Base-by-base conservation (phyloP, 2,113 vertebrate genomes). In the Barbus barbus region DNA sequence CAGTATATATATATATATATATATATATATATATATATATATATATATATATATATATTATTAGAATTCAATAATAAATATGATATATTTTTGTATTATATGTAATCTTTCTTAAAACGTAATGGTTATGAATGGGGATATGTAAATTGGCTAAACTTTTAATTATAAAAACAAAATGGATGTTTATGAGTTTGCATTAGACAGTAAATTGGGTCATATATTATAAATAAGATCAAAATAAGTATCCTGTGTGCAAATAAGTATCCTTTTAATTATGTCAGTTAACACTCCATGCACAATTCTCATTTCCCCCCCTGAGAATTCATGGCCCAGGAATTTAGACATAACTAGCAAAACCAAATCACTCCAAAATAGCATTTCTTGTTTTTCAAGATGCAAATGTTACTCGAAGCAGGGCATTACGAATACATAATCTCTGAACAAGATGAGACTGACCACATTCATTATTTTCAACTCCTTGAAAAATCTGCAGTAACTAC, bases 391-490 rank as follows among this genome's bases (percentile, higher is more conserved):
- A 22, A 44, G 16, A 80, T 48, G 60, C 41, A 67, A 67, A 80
- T 80, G 41, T 48, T 48, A 22, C n/a, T 58, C 12, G 1, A 58
- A 78, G 22, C 18, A 58, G 36, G 20, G 53, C 78, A 67, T 67
- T 80, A 48, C 11, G 3, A 28, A 46, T 67, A 33, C 78, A 65
- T n/a, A 60, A 58, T 65, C n/a, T 78, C 56, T 26, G 38, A 46
- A 46, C n/a, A 31, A 28, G 78, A 80, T 65, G 61, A 80, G 60
- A 67, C 24, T 67, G 78, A 80, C 38, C 78, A 33, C 24, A 80
- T 67, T 80, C 60, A 80, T 80, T 80, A 80, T 65, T 67, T 67
- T 80, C 26, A 80, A 41, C 24, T 65, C 78, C 36, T 41, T 2
- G 14, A 51, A 75, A 75, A 67, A 80, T 65, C 58, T 65, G 41